A percentile compares a stretch with the other conserved stretches of the same genome.
Evolutionary conservation across 2,888 invertebrate genomes (phyloP).

Genomic region (Adineta ricciae): DNA sequence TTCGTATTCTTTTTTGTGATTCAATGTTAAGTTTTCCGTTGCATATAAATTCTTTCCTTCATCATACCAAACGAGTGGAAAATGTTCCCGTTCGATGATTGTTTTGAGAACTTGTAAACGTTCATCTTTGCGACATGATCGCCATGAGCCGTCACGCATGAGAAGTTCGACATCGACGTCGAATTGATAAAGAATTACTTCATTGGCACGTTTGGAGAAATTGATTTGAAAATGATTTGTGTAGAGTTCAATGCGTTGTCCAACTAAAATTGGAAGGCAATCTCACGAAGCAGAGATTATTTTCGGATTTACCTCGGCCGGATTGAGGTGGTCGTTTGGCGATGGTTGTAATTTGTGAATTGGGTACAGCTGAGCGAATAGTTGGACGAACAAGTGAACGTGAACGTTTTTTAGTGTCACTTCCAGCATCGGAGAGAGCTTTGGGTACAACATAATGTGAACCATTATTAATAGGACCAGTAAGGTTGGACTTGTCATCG

Average conservation of each 20-base stretch:
- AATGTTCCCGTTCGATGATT: not conserved
- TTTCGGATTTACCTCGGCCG: not conserved
- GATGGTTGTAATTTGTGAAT: not conserved
- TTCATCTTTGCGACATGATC: constrained; percentile 1
- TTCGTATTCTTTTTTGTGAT: not conserved
- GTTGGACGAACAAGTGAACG: not conserved
- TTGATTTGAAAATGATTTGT: not conserved
- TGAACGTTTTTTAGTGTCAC: not conserved
- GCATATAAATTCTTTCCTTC: not conserved
- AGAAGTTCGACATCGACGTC: not conserved
- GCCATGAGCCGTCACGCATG: constrained; percentile 20
- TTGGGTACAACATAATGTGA: not conserved
- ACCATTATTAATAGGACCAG: not conserved
- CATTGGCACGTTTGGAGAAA: not conserved
- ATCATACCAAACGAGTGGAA: constrained; percentile 21
- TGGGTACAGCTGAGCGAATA: constrained; percentile 2
- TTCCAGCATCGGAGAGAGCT: not conserved
- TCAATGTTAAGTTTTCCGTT: not conserved
- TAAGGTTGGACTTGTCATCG: not conserved
- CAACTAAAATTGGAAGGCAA: not conserved
- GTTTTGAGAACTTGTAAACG: not conserved
- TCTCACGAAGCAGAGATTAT: too few species aligned
- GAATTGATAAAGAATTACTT: not conserved
- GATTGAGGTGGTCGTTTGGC: not conserved
- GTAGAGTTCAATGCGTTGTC: not conserved